These are phyloP conservation scores for Ambastaia sidthimunki DNA, from an alignment of 2,797 vertebrate genomes.

Conservation along the genomic window DNA sequence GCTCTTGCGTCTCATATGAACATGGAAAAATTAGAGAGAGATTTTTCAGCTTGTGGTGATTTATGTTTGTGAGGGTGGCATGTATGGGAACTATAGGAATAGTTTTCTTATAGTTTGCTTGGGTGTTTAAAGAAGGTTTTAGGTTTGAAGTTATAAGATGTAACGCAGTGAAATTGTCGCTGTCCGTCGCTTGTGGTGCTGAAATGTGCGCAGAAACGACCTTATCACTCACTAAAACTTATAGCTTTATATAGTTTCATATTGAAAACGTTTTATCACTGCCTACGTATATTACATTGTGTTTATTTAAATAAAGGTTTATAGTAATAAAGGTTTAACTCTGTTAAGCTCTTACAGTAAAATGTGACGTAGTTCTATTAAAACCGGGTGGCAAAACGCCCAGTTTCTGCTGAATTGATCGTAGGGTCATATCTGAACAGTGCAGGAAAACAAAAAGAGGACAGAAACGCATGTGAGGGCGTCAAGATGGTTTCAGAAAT, in stretches of 20 bases:
- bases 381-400: background rate
- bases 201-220: constrained; percentile 8
- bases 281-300: background rate
- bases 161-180: background rate
- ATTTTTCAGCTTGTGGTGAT: background rate
- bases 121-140: background rate
- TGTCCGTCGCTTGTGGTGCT: constrained; percentile 44
- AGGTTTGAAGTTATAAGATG: background rate
- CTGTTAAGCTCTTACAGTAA: background rate
- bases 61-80: background rate
- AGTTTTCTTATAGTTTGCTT: background rate
- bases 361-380: background rate
- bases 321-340: background rate
- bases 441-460: background rate
- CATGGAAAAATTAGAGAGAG: background rate
- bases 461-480: background rate
- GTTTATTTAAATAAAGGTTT: background rate
- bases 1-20: background rate
- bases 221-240: background rate
- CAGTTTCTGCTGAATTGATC: background rate
- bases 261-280: background rate
- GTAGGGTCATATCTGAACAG: background rate
- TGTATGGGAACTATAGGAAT: background rate
- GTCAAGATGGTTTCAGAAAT: background rate
- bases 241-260: too few relatives aligned